Base-by-base conservation (phyloP, 2,113 vertebrate species). In the Meleagris gallopavo region DNA sequence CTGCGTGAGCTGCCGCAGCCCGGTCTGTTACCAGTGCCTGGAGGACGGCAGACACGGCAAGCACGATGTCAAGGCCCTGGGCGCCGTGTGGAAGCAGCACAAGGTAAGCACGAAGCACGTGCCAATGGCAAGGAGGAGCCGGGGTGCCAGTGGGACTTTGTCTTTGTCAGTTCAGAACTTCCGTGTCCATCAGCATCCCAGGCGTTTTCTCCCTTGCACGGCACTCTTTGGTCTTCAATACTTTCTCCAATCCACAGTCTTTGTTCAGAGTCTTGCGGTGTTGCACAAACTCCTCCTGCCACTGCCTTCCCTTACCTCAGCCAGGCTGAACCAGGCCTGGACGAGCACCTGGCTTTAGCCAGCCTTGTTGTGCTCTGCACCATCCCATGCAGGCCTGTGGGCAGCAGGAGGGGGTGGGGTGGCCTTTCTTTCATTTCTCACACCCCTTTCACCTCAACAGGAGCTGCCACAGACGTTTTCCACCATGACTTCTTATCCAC, bases 11-110 rank as follows among this genome's bases (percentile, higher is more conserved):
- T 99, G 99, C 98, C 97, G 94, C 62, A 95, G 94, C 69, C 99
- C 99, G 2, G 99, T 99, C 79, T 99, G 99, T 85, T 97, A 97
- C 91, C 98, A 98, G 97, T 99, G 99, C 95, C 95, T 99, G 96
- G 98, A 99, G 92, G 99, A 99, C 52, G 99, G 98, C 48, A 98
- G 98, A 78, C 99, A 99, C 93, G 75, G 91, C 86, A 98, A 98
- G 76, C 99, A 99, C 94, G 99, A 99, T 62, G 98, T 99, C 69
- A 99, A 98, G 92, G 98, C 99, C 3, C 97, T 99, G 94, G 98
- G 98, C 1, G 98, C 98, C 91, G 97, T 99, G 98, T 99, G 99
- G 99, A 99, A 99, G 90, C 99, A 99, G 77, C 99, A 99, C 97
- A 99, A 99, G 98, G 99, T 99, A 97, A 97, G 98, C 18, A 16